Evolutionary conservation across 2,888 invertebrate genomes (phyloP).

Genomic region (Platycnemis pennipes): DNA sequence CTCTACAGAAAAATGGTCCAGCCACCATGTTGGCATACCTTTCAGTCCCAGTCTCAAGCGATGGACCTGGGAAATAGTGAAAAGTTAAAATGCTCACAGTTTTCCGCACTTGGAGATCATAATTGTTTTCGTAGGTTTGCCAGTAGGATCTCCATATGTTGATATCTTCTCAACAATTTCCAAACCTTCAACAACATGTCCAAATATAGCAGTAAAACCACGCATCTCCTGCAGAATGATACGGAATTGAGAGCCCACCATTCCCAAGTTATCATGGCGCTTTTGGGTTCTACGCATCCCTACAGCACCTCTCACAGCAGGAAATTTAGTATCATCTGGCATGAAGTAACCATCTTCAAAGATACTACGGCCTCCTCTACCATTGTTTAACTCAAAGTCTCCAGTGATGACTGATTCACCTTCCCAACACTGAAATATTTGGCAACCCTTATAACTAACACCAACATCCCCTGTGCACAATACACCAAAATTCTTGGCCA

Average conservation of each 20-base stretch:
- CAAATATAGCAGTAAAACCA: constrained; percentile 91
- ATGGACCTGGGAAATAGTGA: constrained; percentile 21
- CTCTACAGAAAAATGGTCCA: constrained; percentile 68
- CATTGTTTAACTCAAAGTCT: constrained; percentile 90
- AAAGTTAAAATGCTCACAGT: constrained; percentile 79
- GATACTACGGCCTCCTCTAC: constrained; percentile 88
- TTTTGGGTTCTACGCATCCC: constrained; percentile 91
- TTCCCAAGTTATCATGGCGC: constrained; percentile 88
- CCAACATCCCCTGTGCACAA: constrained; percentile 88
- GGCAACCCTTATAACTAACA: constrained; percentile 89
- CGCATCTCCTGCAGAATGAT: constrained; percentile 91
- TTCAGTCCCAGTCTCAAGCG: constrained; percentile 13
- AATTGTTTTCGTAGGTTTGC: constrained; percentile 88
- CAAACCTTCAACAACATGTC: constrained; percentile 89
- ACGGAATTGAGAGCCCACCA: constrained; percentile 93
- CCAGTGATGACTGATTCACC: constrained; percentile 89
- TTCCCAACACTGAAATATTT: constrained; percentile 91
- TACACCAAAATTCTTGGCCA: constrained; percentile 89
- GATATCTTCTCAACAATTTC: constrained; percentile 90
- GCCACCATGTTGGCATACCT: constrained; percentile 42
- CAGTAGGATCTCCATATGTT: constrained; percentile 88
- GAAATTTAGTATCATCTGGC: constrained; percentile 90
- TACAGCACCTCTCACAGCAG: constrained; percentile 88
- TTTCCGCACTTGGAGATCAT: constrained; percentile 88
- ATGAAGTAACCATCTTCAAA: constrained; percentile 89